A percentile compares a stretch with the other conserved stretches of the same genome.
phyloP scores from a whole-genome alignment of 2,113 vertebrate genomes.

The Corydoras maculifer region DNA sequence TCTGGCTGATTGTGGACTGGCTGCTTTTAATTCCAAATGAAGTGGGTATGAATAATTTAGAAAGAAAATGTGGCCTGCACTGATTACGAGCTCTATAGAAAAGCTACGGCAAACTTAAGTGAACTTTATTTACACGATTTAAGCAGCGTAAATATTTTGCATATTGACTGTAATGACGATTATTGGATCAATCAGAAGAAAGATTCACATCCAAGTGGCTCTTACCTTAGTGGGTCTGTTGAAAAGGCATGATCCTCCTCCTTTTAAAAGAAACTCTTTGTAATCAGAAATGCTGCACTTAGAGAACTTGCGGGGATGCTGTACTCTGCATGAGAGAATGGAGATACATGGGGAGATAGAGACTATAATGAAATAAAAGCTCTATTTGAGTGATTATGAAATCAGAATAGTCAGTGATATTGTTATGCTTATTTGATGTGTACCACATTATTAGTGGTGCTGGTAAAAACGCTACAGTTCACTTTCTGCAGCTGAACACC shows the following conservation, averaged over 20 bases:
- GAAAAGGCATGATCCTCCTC: constrained; percentile 92
- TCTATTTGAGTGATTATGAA: constrained; percentile 5
- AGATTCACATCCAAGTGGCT: no score
- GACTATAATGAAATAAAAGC: neutral
- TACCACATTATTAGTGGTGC: constrained; percentile 12
- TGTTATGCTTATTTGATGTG: constrained; percentile 2
- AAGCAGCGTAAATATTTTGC: no score
- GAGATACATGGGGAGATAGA: neutral
- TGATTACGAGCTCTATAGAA: no score
- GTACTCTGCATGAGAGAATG: constrained; percentile 69
- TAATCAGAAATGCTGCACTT: constrained; percentile 94
- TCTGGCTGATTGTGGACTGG: no score
- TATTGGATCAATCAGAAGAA: no score
- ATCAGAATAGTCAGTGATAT: constrained; percentile 11
- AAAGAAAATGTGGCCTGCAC: no score
- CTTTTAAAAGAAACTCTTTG: constrained; percentile 88
- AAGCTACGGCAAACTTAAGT: no score
- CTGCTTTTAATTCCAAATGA: no score
- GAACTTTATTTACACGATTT: no score
- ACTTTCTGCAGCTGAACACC: constrained; percentile 17
- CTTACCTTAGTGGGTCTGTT: constrained; percentile 77
- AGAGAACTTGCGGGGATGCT: constrained; percentile 87
- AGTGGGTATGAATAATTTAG: no score
- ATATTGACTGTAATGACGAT: no score
- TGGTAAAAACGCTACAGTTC: constrained; percentile 14